phyloP scores from a whole-genome alignment of 2,888 invertebrate genomes.

The Zygaena filipendulae region DNA sequence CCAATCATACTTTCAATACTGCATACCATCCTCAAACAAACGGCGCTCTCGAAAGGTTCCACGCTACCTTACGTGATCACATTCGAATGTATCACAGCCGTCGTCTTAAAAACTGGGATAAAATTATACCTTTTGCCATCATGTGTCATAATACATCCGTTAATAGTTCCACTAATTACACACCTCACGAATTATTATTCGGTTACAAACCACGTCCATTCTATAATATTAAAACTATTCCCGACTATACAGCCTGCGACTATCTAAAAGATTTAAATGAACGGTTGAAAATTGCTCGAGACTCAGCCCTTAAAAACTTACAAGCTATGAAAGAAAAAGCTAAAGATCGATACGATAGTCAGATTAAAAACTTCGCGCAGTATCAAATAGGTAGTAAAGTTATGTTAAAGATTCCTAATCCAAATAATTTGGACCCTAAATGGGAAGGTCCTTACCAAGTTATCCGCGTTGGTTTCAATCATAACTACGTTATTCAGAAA shows the following conservation, averaged over 20 bases:
- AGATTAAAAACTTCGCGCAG: slow-evolving; percentile 17
- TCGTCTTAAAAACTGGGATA: slow-evolving; percentile 20
- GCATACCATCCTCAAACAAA: slow-evolving; percentile 27
- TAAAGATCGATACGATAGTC: slow-evolving; percentile 20
- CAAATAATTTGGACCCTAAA: slow-evolving; percentile 21
- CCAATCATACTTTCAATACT: slow-evolving; percentile 23
- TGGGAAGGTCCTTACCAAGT: slow-evolving; percentile 21
- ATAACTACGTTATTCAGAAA: slow-evolving; percentile 19
- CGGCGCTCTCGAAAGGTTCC: slow-evolving; percentile 24
- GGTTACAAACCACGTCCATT: slow-evolving; percentile 23
- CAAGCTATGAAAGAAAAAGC: slow-evolving; percentile 22
- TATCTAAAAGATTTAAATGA: slow-evolving; percentile 22
- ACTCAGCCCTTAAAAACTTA: slow-evolving; percentile 15
- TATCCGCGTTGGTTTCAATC: slow-evolving; percentile 19
- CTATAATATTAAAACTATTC: slow-evolving; percentile 16
- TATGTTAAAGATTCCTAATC: slow-evolving; percentile 13
- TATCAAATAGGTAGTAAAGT: slow-evolving; percentile 17
- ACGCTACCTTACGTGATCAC: slow-evolving; percentile 24
- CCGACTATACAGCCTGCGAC: slow-evolving; percentile 18
- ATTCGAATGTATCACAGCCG: slow-evolving; percentile 23
- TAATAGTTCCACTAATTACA: slow-evolving; percentile 22
- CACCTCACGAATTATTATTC: slow-evolving; percentile 25
- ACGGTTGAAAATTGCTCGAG: slow-evolving; percentile 18
- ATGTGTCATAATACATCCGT: slow-evolving; percentile 26
- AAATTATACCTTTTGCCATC: slow-evolving; percentile 25